Conservation (phyloP, 92 coral and sea anemone genomes). For the Parazoanthus atlanticus region DNA sequence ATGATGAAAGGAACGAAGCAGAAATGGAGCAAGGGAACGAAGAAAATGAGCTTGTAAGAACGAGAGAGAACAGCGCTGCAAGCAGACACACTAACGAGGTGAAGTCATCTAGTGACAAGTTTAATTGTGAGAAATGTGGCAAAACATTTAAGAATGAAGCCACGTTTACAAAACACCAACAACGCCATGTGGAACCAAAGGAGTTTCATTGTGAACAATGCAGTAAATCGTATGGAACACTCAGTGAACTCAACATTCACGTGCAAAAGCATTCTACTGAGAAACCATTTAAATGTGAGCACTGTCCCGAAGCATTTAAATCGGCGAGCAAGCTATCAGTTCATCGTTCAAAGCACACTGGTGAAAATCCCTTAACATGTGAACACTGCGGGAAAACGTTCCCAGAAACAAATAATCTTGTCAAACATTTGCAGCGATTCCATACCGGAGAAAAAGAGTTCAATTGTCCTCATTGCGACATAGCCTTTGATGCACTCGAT, state of each 20-base stretch:
- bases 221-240: not conserved
- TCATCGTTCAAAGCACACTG: conserved; percentile 12
- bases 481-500: not conserved
- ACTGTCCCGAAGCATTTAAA: conserved; percentile 6
- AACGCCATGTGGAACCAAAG: not conserved
- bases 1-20: not conserved
- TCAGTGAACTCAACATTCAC: not conserved
- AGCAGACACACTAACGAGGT: not conserved
- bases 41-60: not conserved
- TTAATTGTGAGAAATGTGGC: not conserved
- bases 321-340: not conserved
- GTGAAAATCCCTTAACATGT: not conserved
- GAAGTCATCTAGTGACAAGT: not conserved
- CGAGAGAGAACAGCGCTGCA: not conserved
- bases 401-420: not conserved
- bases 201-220: conserved; percentile 8
- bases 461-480: not conserved
- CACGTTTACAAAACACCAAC: not conserved
- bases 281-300: conserved; percentile 27
- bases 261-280: not conserved
- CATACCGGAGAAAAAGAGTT: not conserved
- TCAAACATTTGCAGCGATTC: not conserved
- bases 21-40: not conserved
- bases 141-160: not conserved
- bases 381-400: not conserved